Percentiles rank a stretch among this genome's conserved stretches.
Conservation (phyloP, 2,888 invertebrate genomes). For the Gisinianus flammeolus region DNA sequence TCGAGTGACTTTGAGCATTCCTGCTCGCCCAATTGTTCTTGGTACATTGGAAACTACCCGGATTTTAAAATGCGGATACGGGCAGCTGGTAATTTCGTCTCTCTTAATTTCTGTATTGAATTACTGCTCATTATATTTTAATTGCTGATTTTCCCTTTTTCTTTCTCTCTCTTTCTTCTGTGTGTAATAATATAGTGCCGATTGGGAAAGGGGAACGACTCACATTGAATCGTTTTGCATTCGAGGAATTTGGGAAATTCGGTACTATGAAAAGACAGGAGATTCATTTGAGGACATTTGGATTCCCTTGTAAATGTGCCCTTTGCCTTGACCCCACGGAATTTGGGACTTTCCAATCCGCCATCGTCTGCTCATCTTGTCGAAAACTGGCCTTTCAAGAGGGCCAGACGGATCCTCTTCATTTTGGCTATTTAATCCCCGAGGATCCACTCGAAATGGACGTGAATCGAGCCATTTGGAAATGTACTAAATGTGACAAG, state of each 20-base stretch:
- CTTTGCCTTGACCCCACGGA: background rate
- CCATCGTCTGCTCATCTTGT: background rate
- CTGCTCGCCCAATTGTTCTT: background rate
- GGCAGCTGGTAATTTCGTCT: no score
- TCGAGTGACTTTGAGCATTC: background rate
- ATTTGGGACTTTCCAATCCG: background rate
- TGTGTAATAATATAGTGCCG: no score
- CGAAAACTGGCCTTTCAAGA: no score
- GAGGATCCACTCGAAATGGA: background rate
- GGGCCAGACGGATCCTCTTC: background rate
- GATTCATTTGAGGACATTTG: no score
- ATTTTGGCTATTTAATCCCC: background rate
- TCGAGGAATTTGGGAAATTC: background rate
- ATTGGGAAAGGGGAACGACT: conserved; percentile 60
- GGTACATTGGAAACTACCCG: background rate
- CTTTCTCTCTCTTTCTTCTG: no score
- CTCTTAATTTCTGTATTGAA: no score
- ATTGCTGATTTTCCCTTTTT: no score
- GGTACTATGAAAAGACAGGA: background rate
- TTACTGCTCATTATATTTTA: no score
- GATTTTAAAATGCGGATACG: background rate
- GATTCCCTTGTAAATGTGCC: background rate
- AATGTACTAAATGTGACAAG: no score
- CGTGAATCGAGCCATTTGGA: no score
- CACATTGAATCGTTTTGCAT: conserved; percentile 61